A percentile compares a stretch with the other conserved stretches of the same genome.
phyloP scores from a whole-genome alignment of 2,888 invertebrate genomes.

The Cosmorhoe ocellata region DNA sequence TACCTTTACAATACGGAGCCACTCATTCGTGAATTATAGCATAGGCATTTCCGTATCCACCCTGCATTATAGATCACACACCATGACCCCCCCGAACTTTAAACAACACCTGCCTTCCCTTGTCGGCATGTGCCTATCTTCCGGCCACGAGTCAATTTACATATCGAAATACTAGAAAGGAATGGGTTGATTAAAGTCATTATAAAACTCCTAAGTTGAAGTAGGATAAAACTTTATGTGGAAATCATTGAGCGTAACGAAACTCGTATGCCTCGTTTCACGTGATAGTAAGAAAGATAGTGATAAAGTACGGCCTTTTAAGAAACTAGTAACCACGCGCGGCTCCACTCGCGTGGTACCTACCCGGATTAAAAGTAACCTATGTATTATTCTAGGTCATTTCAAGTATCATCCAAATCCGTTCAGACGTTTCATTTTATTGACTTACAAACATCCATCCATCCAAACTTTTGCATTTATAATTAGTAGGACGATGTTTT shows the following conservation, averaged over 20 bases:
- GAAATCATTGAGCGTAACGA: slow-evolving; percentile 55
- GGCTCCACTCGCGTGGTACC: too few species aligned
- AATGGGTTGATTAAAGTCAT: slow-evolving; percentile 4
- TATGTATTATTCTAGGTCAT: too few species aligned
- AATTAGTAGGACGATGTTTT: too few species aligned
- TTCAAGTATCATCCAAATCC: too few species aligned
- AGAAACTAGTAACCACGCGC: slow-evolving; percentile 7
- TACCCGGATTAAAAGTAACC: too few species aligned
- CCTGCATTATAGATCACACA: slow-evolving; percentile 23
- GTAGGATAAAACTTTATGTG: slow-evolving; percentile 44
- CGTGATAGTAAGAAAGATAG: slow-evolving; percentile 53
- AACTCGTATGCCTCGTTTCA: slow-evolving; percentile 59
- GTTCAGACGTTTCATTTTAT: too few species aligned
- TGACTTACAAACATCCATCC: too few species aligned
- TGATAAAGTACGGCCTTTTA: slow-evolving; percentile 47
- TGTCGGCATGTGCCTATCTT: slow-evolving; percentile 31
- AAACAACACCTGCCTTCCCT: slow-evolving; percentile 32
- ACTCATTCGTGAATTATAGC: slow-evolving; percentile 20
- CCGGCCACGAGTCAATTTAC: slow-evolving; percentile 32
- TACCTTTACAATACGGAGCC: not conserved
- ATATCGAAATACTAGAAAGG: slow-evolving; percentile 21
- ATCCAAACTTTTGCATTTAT: too few species aligned
- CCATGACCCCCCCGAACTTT: slow-evolving; percentile 33
- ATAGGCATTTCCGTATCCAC: slow-evolving; percentile 23
- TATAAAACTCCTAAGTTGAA: slow-evolving; percentile 7